phyloP scores from a whole-genome alignment of 2,888 invertebrate species.

The Agapostemon virescens region DNA sequence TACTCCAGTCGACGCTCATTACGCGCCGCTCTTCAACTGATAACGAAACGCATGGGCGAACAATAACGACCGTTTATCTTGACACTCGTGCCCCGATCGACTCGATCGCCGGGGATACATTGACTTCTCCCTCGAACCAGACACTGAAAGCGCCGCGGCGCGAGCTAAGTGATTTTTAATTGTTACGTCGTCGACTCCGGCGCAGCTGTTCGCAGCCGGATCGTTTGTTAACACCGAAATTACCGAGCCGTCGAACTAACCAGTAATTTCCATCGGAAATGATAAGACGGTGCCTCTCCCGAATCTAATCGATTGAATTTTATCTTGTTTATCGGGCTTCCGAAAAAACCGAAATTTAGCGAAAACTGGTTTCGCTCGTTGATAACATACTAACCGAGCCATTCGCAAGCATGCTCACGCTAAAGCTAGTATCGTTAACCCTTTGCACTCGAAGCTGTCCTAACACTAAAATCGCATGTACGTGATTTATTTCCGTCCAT shows the following conservation, averaged over 20 bases:
- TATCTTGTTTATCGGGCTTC: background rate
- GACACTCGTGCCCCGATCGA: slow-evolving; percentile 56
- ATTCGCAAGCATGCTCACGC: background rate
- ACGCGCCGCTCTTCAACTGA: slow-evolving; percentile 56
- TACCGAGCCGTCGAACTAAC: slow-evolving; percentile 5
- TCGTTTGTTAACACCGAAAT: background rate
- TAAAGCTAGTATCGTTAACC: background rate
- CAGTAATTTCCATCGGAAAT: background rate
- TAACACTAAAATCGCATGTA: too few species aligned
- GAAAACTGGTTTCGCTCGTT: background rate
- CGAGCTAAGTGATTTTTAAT: slow-evolving; percentile 28
- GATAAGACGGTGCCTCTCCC: background rate
- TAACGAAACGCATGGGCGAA: slow-evolving; percentile 62
- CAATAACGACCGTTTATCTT: slow-evolving; percentile 64
- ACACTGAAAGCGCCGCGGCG: background rate
- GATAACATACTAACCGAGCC: background rate
- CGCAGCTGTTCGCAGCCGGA: background rate
- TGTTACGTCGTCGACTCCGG: background rate
- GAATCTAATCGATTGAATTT: slow-evolving; percentile 1
- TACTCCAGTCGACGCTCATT: slow-evolving; percentile 66
- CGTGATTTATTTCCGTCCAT: too few species aligned
- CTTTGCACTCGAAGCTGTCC: too few species aligned
- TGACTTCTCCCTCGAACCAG: slow-evolving; percentile 7
- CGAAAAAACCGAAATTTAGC: background rate
- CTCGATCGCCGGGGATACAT: slow-evolving; percentile 1